These are phyloP conservation scores for Oncopeltus fasciatus DNA, from an alignment of 1,140 invertebrate genomes.

Conservation along the genomic window DNA sequence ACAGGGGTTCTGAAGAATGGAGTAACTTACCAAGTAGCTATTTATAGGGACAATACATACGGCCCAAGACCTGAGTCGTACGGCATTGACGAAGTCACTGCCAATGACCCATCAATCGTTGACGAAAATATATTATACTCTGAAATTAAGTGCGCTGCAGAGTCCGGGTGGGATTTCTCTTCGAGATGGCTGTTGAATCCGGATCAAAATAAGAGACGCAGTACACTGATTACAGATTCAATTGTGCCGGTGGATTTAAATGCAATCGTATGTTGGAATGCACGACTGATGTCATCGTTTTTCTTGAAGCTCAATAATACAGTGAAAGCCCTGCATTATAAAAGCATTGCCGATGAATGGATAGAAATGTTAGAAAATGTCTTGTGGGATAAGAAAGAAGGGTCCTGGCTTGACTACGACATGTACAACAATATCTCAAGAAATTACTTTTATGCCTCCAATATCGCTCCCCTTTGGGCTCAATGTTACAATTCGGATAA, in stretches of 20 bases:
- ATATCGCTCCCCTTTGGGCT: too few relatives aligned
- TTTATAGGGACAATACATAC: constrained; percentile 55
- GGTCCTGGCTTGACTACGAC: too few relatives aligned
- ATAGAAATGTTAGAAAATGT: too few relatives aligned
- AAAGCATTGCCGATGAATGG: too few relatives aligned
- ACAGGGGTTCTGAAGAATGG: constrained; percentile 46
- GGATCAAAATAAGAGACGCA: constrained; percentile 29
- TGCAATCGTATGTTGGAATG: constrained; percentile 69
- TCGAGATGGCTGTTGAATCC: constrained; percentile 67
- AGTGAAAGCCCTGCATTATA: too few relatives aligned
- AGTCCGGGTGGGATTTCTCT: constrained; percentile 91
- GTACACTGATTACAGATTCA: constrained; percentile 51
- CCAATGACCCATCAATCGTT: constrained; percentile 36
- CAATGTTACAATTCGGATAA: too few relatives aligned
- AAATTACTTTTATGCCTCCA: too few relatives aligned
- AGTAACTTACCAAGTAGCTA: constrained; percentile 44
- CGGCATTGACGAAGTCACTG: constrained; percentile 42
- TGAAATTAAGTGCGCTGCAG: constrained; percentile 74
- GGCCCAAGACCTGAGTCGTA: constrained; percentile 82
- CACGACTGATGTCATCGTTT: too few relatives aligned
- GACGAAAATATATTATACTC: constrained; percentile 61
- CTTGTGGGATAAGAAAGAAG: too few relatives aligned
- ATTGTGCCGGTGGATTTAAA: constrained; percentile 85
- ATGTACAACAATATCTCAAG: too few relatives aligned
- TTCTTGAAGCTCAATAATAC: too few relatives aligned